Percentiles rank a stretch among this genome's conserved stretches.
phyloP scores from a whole-genome alignment of 2,888 invertebrate genomes.

The Antheraea yamamai region DNA sequence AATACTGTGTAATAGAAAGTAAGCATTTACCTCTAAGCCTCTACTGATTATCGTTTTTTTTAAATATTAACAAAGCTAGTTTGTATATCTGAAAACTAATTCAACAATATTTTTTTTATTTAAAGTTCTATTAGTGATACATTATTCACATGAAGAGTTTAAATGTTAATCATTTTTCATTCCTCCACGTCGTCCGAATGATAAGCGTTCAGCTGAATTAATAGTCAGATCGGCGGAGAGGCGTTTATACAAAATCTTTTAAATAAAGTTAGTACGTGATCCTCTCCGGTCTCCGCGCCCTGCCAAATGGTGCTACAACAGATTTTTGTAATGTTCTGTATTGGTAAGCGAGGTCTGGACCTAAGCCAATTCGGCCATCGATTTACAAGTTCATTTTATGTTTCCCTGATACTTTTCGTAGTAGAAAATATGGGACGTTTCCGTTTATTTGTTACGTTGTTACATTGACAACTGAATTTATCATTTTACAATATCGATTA shows the following conservation, averaged over 20 bases:
- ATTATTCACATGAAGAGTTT: conserved; percentile 19
- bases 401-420: conserved; percentile 65
- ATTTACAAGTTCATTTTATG: conserved; percentile 76
- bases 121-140: not conserved
- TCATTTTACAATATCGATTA: conserved; percentile 20
- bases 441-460: conserved; percentile 43
- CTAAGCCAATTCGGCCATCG: conserved; percentile 76
- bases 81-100: no score
- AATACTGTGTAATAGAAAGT: no score
- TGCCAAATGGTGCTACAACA: conserved; percentile 79
- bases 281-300: conserved; percentile 46
- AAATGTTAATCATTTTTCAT: conserved; percentile 36
- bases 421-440: conserved; percentile 52
- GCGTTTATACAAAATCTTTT: conserved; percentile 71
- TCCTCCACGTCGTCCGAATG: conserved; percentile 49
- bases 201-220: conserved; percentile 64
- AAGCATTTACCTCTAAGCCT: no score
- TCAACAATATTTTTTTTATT: not conserved
- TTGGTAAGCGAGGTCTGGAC: conserved; percentile 76
- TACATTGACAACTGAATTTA: conserved; percentile 7
- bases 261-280: conserved; percentile 75
- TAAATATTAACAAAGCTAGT: no score
- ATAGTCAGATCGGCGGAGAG: conserved; percentile 60
- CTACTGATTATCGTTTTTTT: no score
- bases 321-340: conserved; percentile 79